Evolutionary conservation across 2,113 vertebrate genomes (phyloP), one percentile per base, ranked within the genome.

Genomic region (Chaetops frenatus): DNA sequence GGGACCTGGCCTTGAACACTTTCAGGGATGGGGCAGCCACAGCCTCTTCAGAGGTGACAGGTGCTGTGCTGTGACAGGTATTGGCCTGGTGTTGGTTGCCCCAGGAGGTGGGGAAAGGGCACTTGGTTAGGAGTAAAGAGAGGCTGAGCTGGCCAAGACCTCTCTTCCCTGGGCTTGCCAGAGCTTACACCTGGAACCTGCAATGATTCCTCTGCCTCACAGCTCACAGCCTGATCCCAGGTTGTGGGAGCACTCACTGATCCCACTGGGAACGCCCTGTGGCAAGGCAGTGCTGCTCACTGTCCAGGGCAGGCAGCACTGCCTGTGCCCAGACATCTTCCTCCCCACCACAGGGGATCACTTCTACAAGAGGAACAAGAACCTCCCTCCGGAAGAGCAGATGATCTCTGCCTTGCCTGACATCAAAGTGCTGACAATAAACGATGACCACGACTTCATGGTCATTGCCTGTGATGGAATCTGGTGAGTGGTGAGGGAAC

Each of bases 381-480:
- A 98, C 77, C 98, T 99, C 58, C 98, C 99, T 23, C 98, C 99
- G 2, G 99, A 99, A 81, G 99, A 99, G 90, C 99, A 99, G 97
- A 99, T 99, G 99, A 99, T 99, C 94, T 99, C 99, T 29, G 98
- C 99, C 14, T 96, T 99, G 97, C 99, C 99, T 1, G 99, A 99
- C 60, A 98, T 99, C 94, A 99, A 99, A 96, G 98, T 99, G 89
- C 96, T 99, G 97, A 99, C 99, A 23, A 98, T 99, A 86, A 99
- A 98, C 0, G 98, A 99, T 0, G 98, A 99, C 50, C 98, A 99
- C 2, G 99, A 99, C 86, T 99, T 99, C 95, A 99, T 99, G 99
- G 99, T 99, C 95, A 99, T 99, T 38, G 99, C 99, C 67, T 99
- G 99, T 31, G 99, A 99, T 57, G 99, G 99, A 57, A 99, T 99